These are phyloP conservation scores for Leptothorax acervorum DNA, from an alignment of 2,888 invertebrate genomes.

Conservation along the genomic window DNA sequence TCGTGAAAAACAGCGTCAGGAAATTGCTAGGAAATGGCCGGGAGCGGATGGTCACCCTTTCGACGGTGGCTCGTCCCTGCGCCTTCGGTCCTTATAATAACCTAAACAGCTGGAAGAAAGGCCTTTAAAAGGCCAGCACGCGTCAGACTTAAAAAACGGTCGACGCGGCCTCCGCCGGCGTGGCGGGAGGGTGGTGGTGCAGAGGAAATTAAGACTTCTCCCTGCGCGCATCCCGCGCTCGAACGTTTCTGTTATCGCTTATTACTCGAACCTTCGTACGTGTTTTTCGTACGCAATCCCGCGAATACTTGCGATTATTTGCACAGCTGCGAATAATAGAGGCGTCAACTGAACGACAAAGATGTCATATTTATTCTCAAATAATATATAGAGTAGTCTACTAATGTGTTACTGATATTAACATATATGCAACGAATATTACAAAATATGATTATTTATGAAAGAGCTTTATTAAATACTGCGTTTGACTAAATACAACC, in stretches of 20 bases:
- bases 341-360: not conserved
- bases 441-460: conserved; percentile 38
- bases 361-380: conserved; percentile 24
- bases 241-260: conserved; percentile 41
- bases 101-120: conserved; percentile 71
- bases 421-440: not conserved
- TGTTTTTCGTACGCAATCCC: not conserved
- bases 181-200: conserved; percentile 24
- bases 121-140: conserved; percentile 65
- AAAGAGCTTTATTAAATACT: conserved; percentile 36
- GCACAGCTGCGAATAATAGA: conserved; percentile 16
- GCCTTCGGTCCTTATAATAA: conserved; percentile 64
- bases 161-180: conserved; percentile 38
- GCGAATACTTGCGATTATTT: conserved; percentile 13
- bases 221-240: not conserved
- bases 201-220: conserved; percentile 69
- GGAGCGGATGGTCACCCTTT: conserved; percentile 75
- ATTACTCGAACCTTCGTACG: conserved; percentile 28
- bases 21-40: conserved; percentile 84
- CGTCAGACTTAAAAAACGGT: conserved; percentile 67
- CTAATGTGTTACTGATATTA: conserved; percentile 17
- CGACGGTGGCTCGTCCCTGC: conserved; percentile 65
- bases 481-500: conserved; percentile 10
- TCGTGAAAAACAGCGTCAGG: conserved; percentile 83
- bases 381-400: not conserved